phyloP scores from a whole-genome alignment of 2,113 vertebrate species.

The Dipodomys stephensi region DNA sequence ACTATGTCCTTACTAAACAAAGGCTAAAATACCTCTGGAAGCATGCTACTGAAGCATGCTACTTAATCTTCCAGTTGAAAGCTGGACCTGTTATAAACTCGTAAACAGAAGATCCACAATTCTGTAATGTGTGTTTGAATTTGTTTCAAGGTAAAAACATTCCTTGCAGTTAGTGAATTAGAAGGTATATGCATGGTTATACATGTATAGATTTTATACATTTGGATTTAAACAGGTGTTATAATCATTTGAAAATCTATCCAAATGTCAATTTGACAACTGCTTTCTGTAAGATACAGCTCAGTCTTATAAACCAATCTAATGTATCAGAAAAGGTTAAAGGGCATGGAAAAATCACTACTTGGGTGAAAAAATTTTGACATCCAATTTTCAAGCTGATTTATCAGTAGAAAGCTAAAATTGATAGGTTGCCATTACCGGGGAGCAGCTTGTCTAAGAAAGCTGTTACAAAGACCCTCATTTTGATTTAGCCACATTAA shows the following conservation, averaged over 20 bases:
- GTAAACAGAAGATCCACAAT: slow-evolving; percentile 57
- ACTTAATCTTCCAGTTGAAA: slow-evolving; percentile 55
- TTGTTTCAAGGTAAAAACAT: slow-evolving; percentile 60
- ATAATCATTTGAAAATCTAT: slow-evolving; percentile 84
- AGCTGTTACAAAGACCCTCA: slow-evolving; percentile 96
- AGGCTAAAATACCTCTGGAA: slow-evolving; percentile 71
- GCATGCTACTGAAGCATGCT: slow-evolving; percentile 56
- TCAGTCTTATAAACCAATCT: slow-evolving; percentile 96
- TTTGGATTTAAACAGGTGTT: slow-evolving; percentile 42
- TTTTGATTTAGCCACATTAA: slow-evolving; percentile 96
- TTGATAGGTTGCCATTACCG: slow-evolving; percentile 98
- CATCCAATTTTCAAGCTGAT: slow-evolving; percentile 99
- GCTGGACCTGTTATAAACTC: slow-evolving; percentile 67
- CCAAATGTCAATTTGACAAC: slow-evolving; percentile 89
- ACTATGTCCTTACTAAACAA: slow-evolving; percentile 54
- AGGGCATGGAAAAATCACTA: slow-evolving; percentile 92
- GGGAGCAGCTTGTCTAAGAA: slow-evolving; percentile 93
- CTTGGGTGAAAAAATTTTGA: slow-evolving; percentile 92
- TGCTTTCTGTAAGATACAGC: slow-evolving; percentile 90
- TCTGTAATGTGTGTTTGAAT: slow-evolving; percentile 43
- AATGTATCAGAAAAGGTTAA: slow-evolving; percentile 92
- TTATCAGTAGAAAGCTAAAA: slow-evolving; percentile 99
- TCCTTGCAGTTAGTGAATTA: not conserved
- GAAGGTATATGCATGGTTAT: slow-evolving; percentile 36
- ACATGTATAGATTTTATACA: not conserved